phyloP scores from a whole-genome alignment of 2,797 vertebrate genomes.

The Menidia menidia region DNA sequence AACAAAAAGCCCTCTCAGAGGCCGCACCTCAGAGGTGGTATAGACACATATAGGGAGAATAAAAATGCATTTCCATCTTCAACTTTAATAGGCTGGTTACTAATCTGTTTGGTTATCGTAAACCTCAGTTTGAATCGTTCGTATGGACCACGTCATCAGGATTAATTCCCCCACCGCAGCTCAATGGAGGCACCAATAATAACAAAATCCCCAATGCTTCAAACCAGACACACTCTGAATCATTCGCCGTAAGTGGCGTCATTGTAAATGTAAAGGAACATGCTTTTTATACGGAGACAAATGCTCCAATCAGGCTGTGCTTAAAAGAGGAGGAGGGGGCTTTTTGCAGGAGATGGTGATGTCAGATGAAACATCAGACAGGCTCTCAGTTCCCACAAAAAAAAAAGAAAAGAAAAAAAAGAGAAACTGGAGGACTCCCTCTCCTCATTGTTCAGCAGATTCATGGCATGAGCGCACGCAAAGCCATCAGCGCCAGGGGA shows the following conservation, averaged over 20 bases:
- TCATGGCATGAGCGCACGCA: constrained; percentile 38
- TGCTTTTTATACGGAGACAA: constrained; percentile 35
- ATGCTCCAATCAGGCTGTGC: constrained; percentile 43
- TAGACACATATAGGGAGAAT: not conserved
- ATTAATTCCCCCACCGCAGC: not conserved
- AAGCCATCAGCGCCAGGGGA: constrained; percentile 23
- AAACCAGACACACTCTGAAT: constrained; percentile 10
- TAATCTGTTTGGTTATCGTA: not conserved
- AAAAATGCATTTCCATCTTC: not conserved
- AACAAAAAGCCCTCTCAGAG: constrained; percentile 66
- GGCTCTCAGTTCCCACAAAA: constrained; percentile 49
- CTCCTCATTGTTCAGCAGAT: constrained; percentile 63
- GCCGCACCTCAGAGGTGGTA: constrained; percentile 5
- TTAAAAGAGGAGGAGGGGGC: constrained; percentile 44
- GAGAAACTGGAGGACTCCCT: constrained; percentile 48
- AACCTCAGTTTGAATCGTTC: constrained; percentile 5
- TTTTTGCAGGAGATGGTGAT: constrained; percentile 60
- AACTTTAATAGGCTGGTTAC: constrained; percentile 1
- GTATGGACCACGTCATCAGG: not conserved
- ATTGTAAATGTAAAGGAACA: constrained; percentile 19
- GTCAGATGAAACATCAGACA: constrained; percentile 74
- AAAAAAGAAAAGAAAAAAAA: constrained; percentile 15
- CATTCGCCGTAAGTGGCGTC: not conserved
- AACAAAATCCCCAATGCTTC: not conserved
- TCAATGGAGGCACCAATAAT: not conserved